Evolutionary conservation across 1,140 invertebrate genomes (phyloP).

Genomic region (Campoletis sonorensis): DNA sequence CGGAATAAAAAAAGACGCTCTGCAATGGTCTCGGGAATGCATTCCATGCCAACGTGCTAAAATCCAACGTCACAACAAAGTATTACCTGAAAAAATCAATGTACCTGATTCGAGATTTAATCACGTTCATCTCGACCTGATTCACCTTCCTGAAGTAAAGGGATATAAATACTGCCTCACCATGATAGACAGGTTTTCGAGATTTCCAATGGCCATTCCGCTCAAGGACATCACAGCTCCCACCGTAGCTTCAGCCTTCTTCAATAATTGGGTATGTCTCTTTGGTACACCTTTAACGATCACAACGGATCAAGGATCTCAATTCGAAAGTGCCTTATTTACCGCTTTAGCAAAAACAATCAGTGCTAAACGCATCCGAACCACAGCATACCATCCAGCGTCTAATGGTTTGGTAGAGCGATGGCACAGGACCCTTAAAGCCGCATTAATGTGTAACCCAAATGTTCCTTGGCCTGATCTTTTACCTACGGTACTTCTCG

Average conservation of each 20-base stretch:
- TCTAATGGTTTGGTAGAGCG: too few relatives aligned
- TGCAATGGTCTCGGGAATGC: too few relatives aligned
- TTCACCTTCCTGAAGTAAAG: too few relatives aligned
- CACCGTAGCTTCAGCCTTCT: not conserved
- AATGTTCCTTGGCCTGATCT: constrained; percentile 60
- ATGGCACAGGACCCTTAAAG: too few relatives aligned
- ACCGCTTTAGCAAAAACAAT: too few relatives aligned
- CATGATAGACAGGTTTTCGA: not conserved
- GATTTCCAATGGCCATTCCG: not conserved
- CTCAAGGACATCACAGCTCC: constrained; percentile 1
- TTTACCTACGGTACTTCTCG: constrained; percentile 66
- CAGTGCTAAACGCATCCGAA: not conserved
- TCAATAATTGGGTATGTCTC: not conserved
- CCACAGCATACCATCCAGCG: too few relatives aligned
- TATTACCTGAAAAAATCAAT: too few relatives aligned
- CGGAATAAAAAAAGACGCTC: too few relatives aligned
- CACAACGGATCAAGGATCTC: not conserved
- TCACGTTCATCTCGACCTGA: not conserved
- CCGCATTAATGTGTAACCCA: too few relatives aligned
- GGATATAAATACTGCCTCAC: not conserved
- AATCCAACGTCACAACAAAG: too few relatives aligned
- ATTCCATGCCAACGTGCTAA: too few relatives aligned
- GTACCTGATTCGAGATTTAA: too few relatives aligned
- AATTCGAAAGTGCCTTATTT: constrained; percentile 8
- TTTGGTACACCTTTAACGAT: not conserved